These are phyloP conservation scores for Vanessa atalanta DNA, from an alignment of 1,140 invertebrate genomes.

Conservation along the genomic window DNA sequence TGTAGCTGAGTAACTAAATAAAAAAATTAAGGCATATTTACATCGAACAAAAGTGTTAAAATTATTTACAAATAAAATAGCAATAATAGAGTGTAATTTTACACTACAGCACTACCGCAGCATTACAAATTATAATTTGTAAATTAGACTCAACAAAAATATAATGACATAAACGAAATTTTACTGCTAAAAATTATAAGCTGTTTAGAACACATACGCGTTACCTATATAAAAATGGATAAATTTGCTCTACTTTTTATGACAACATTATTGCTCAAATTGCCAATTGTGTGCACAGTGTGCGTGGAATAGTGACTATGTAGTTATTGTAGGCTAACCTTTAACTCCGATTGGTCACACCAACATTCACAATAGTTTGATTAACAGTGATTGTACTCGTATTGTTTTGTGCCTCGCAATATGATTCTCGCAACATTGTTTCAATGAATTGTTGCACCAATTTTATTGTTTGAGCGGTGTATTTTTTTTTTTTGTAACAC, in stretches of 20 bases:
- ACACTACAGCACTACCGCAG: too few species aligned
- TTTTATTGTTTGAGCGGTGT: background rate
- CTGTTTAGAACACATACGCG: too few species aligned
- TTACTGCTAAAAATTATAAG: too few species aligned
- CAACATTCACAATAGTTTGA: conserved; percentile 32
- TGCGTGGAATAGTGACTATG: background rate
- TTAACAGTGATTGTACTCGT: conserved; percentile 30
- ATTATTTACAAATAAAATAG: too few species aligned
- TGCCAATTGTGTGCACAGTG: conserved; percentile 12
- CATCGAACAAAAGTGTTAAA: too few species aligned
- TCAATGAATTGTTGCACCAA: conserved; percentile 22
- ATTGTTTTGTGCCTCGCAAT: conserved; percentile 41
- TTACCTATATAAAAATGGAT: background rate
- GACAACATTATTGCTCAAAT: conserved; percentile 4
- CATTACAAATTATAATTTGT: too few species aligned
- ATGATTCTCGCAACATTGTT: conserved; percentile 39
- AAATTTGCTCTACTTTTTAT: background rate
- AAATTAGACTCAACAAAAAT: too few species aligned
- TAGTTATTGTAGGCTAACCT: conserved; percentile 22
- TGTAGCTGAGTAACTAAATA: too few species aligned
- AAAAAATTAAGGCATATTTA: too few species aligned
- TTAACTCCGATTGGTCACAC: conserved; percentile 35
- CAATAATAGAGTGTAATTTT: too few species aligned
- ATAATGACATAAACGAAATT: too few species aligned
- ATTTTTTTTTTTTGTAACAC: background rate